Percentiles rank a stretch among this genome's conserved stretches.
Conservation (phyloP, 2,888 invertebrate species). For the Synergus gifuensis region DNA sequence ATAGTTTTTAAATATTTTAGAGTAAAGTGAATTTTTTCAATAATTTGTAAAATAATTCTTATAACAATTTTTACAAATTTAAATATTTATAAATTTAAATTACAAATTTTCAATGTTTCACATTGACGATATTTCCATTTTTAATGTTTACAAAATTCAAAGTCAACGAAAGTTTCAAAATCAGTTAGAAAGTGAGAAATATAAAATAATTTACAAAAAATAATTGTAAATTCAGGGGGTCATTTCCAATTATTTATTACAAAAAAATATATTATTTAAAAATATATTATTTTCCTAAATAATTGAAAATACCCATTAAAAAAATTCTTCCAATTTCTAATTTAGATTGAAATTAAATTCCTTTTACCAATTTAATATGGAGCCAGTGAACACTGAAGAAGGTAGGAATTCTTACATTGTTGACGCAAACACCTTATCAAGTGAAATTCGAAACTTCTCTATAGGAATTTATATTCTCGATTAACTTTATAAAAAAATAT, state of each 20-base stretch:
- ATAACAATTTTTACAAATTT: not conserved
- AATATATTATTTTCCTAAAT: not conserved
- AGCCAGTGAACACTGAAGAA: conserved; percentile 29
- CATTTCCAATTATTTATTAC: not conserved
- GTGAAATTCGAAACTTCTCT: conserved; percentile 14
- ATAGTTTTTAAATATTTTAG: not conserved
- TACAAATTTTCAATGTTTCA: not conserved
- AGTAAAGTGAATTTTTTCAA: not conserved
- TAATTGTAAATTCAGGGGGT: not conserved
- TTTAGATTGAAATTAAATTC: not conserved
- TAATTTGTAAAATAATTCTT: not conserved
- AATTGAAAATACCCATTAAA: not conserved
- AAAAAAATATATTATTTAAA: not conserved
- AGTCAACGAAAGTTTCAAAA: not conserved
- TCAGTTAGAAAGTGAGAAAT: not conserved
- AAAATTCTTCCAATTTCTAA: not conserved
- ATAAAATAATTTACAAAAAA: no score
- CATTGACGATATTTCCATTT: not conserved
- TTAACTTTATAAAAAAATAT: not conserved
- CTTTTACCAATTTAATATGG: not conserved
- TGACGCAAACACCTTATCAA: not conserved
- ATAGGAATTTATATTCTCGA: not conserved
- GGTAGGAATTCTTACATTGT: conserved; percentile 22
- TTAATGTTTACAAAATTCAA: not conserved
- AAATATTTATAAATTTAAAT: not conserved